Evolutionary conservation across 2,888 invertebrate species (phyloP).

Genomic region (Anodontia alba): DNA sequence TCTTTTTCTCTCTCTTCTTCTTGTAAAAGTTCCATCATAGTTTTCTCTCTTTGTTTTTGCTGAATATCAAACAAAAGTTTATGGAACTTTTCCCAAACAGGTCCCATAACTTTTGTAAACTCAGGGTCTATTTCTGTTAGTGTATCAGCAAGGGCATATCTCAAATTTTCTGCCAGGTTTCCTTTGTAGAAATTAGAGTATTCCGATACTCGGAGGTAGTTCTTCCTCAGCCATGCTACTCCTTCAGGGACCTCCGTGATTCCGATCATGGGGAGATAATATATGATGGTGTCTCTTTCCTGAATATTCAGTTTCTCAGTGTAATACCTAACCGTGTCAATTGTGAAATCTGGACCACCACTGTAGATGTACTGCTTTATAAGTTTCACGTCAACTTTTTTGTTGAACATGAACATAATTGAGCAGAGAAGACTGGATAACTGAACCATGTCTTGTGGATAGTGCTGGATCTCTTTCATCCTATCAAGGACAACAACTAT

Average conservation of each 20-base stretch:
- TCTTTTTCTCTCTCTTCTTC: constrained; percentile 70
- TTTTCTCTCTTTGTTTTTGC: constrained; percentile 58
- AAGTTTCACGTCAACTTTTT: constrained; percentile 64
- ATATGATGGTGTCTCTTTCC: constrained; percentile 45
- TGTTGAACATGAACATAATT: constrained; percentile 64
- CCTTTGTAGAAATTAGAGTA: constrained; percentile 41
- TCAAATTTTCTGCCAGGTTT: background rate
- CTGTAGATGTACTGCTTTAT: constrained; percentile 68
- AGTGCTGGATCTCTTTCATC: constrained; percentile 47
- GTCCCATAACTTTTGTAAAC: constrained; percentile 32
- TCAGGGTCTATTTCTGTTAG: constrained; percentile 43
- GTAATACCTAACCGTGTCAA: constrained; percentile 62
- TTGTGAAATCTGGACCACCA: constrained; percentile 69
- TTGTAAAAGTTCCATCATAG: constrained; percentile 68
- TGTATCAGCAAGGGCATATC: constrained; percentile 2
- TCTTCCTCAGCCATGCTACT: constrained; percentile 72
- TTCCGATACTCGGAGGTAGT: constrained; percentile 59
- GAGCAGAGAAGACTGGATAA: constrained; percentile 56
- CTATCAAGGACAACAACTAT: constrained; percentile 58
- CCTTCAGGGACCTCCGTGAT: constrained; percentile 68
- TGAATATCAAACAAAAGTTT: constrained; percentile 58
- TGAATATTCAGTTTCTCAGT: constrained; percentile 44
- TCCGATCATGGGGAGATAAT: constrained; percentile 72
- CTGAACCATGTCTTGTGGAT: constrained; percentile 45
- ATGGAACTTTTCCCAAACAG: constrained; percentile 65